Conservation (phyloP, 2,113 vertebrate genomes). For the Larimichthys polyactis region DNA sequence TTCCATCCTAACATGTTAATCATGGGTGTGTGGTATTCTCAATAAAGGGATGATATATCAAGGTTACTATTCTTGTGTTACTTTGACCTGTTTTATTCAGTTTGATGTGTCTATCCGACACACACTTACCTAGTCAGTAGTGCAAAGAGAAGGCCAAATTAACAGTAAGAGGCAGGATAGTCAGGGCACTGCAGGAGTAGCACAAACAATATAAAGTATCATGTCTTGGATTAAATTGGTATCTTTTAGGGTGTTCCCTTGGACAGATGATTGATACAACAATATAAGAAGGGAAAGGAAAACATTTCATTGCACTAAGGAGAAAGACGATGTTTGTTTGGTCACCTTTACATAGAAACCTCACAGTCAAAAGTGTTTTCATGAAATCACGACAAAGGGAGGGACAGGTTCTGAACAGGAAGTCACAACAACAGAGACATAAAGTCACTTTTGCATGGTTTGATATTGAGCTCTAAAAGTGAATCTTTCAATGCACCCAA, state of each 20-base stretch:
- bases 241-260: not conserved
- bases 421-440: not conserved
- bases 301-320: not conserved
- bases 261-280: not conserved
- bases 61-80: constrained; percentile 29
- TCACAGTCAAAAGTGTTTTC: not conserved
- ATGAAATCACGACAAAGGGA: not conserved
- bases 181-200: not conserved
- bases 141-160: not conserved
- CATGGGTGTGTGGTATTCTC: constrained; percentile 79
- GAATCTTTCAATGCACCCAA: not conserved
- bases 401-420: not conserved
- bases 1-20: constrained; percentile 63
- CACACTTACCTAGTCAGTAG: too few species aligned
- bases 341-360: not conserved
- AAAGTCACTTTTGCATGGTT: not conserved
- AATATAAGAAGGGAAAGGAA: not conserved
- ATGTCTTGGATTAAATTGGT: not conserved
- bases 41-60: constrained; percentile 82
- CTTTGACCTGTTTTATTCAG: not conserved
- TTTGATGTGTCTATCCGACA: not conserved
- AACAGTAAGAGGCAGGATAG: not conserved
- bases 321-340: not conserved
- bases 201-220: not conserved
- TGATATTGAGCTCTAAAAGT: not conserved